Evolutionary conservation across 2,113 vertebrate genomes (phyloP).

Genomic region (Chitala chitala): DNA sequence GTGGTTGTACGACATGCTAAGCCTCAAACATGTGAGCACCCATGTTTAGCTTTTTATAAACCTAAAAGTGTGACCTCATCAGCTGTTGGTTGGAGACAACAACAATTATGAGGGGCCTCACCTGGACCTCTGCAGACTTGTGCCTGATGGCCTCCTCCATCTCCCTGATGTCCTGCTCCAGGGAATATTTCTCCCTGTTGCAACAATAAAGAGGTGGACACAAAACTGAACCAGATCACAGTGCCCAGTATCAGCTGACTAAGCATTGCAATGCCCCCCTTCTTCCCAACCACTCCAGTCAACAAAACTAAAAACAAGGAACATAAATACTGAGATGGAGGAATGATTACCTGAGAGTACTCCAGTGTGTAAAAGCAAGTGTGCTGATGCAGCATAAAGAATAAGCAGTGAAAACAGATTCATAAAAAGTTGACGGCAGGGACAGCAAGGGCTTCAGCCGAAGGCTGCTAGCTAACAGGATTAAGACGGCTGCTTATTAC

Average conservation of each 20-base stretch:
- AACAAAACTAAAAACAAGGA: not conserved
- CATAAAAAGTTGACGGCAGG: too few species aligned
- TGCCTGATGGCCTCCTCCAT: constrained; percentile 88
- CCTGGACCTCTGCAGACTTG: constrained; percentile 89
- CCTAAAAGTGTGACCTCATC: too few species aligned
- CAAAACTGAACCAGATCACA: constrained; percentile 7
- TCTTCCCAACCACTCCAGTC: too few species aligned
- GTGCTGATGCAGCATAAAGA: constrained; percentile 62
- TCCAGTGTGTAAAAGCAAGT: constrained; percentile 62
- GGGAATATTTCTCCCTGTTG: constrained; percentile 82
- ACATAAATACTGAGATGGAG: not conserved
- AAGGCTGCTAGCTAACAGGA: too few species aligned
- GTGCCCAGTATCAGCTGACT: not conserved
- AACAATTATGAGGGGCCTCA: constrained; percentile 42
- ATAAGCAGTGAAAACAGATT: constrained; percentile 58
- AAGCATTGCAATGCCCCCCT: too few species aligned
- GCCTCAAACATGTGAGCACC: too few species aligned
- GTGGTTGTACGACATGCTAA: too few species aligned
- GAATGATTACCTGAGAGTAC: constrained; percentile 55
- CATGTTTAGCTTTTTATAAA: too few species aligned
- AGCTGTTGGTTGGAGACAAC: too few species aligned
- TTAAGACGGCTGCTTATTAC: too few species aligned
- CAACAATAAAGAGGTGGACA: constrained; percentile 1
- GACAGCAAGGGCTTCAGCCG: too few species aligned
- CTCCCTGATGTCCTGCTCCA: constrained; percentile 94